Percentiles rank a stretch among this genome's conserved stretches.
Conservation (phyloP, 2,113 vertebrate genomes). For the Casuarius casuarius region DNA sequence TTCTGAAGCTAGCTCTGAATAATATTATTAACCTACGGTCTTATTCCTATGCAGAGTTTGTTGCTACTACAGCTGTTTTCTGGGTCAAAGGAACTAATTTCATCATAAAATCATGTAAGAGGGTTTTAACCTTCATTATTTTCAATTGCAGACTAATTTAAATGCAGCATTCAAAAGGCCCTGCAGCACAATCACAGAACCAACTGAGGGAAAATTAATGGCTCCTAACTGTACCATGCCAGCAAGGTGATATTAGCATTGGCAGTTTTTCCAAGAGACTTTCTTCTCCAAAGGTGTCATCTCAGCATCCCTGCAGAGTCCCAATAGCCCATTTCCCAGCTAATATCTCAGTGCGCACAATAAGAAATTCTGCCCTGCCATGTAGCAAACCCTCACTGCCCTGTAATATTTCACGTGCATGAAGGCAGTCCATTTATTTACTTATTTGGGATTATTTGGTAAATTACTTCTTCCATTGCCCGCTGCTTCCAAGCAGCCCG, state of each 20-base stretch:
- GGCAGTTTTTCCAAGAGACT: neutral
- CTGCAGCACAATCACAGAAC: conserved; percentile 39
- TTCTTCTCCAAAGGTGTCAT: neutral
- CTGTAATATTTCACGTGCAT: neutral
- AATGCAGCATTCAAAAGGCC: conserved; percentile 25
- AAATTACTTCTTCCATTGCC: neutral
- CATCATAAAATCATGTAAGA: conserved; percentile 36
- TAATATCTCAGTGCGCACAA: neutral
- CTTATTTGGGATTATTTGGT: neutral
- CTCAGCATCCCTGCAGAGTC: neutral
- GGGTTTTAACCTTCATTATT: conserved; percentile 56
- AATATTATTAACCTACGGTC: neutral
- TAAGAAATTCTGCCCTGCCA: accelerated
- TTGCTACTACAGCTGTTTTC: conserved; percentile 22
- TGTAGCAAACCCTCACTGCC: neutral
- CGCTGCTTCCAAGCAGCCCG: neutral
- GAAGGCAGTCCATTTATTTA: neutral
- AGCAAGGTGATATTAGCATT: neutral
- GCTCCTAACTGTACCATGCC: conserved; percentile 3
- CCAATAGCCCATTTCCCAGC: neutral
- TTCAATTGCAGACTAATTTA: conserved; percentile 53
- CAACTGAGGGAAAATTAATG: conserved; percentile 5
- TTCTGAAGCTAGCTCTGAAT: neutral
- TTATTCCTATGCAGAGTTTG: neutral
- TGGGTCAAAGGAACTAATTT: conserved; percentile 45